Conservation (phyloP, 2,113 vertebrate genomes). For the Lampris incognitus region DNA sequence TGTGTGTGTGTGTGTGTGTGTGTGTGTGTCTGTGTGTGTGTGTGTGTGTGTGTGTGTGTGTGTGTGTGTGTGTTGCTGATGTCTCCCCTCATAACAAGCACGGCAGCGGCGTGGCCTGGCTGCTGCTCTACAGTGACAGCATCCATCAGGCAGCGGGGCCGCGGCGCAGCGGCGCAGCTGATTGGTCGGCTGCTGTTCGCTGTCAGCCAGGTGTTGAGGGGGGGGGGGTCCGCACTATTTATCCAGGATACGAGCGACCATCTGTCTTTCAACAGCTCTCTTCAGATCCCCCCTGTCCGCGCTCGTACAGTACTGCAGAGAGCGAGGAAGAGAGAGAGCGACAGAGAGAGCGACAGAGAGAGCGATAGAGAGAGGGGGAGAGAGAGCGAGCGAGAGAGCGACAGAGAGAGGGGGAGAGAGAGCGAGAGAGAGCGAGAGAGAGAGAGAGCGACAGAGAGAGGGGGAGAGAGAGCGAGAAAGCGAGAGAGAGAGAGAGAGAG, state of each 20-base stretch:
- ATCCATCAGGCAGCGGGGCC: conserved; percentile 52
- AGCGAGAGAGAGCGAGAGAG: conserved; percentile 68
- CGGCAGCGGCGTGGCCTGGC: conserved; percentile 20
- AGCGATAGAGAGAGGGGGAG: conserved; percentile 64
- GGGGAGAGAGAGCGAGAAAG: conserved; percentile 44
- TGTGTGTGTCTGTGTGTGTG: no score
- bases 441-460: conserved; percentile 33
- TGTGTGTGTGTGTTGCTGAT: conserved; percentile 1
- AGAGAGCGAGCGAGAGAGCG: conserved; percentile 46
- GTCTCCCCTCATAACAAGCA: conserved; percentile 9
- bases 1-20: no score
- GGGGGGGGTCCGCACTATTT: conserved; percentile 63
- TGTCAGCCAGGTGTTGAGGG: conserved; percentile 21
- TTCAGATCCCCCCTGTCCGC: conserved; percentile 47
- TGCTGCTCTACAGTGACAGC: conserved; percentile 41
- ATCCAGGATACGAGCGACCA: conserved; percentile 48
- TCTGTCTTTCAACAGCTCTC: conserved; percentile 63
- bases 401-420: conserved; percentile 22
- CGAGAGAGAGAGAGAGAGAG: conserved; percentile 34
- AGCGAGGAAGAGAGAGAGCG: conserved; percentile 27
- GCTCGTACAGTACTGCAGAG: conserved; percentile 46
- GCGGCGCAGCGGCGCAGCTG: not conserved
- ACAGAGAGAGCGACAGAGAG: conserved; percentile 19
- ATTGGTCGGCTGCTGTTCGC: conserved; percentile 39
- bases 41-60: no score